Conservation (phyloP, 2,888 invertebrate species). For the Volucella inflata region DNA sequence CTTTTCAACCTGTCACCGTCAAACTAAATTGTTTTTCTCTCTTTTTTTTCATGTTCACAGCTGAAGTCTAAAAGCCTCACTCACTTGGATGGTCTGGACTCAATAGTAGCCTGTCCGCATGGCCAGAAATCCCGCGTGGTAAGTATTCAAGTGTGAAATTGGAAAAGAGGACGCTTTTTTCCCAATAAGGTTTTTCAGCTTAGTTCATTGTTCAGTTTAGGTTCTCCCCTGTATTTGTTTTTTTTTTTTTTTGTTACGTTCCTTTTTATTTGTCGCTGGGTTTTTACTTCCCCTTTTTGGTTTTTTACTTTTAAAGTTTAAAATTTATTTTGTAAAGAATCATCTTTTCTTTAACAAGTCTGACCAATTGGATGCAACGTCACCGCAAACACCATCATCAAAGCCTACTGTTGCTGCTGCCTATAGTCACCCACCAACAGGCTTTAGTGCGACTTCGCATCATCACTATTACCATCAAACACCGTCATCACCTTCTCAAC, state of each 20-base stretch:
- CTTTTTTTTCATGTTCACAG: slow-evolving; percentile 83
- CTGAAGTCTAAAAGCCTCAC: slow-evolving; percentile 90
- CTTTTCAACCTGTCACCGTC: slow-evolving; percentile 48
- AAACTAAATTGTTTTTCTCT: slow-evolving; percentile 41
- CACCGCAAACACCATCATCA: slow-evolving; percentile 63
- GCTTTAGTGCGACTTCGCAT: slow-evolving; percentile 34
- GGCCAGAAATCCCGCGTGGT: slow-evolving; percentile 73
- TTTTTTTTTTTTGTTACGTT: slow-evolving; percentile 10
- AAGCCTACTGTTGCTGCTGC: slow-evolving; percentile 67
- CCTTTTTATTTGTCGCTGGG: not conserved
- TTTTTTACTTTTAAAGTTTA: slow-evolving; percentile 21
- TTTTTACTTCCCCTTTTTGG: slow-evolving; percentile 10
- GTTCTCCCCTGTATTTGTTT: slow-evolving; percentile 33
- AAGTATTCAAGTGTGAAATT: slow-evolving; percentile 74
- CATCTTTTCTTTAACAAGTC: slow-evolving; percentile 74
- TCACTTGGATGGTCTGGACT: slow-evolving; percentile 88
- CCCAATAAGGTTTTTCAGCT: slow-evolving; percentile 2
- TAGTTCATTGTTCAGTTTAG: slow-evolving; percentile 15
- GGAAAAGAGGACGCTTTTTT: slow-evolving; percentile 33
- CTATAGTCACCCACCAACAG: slow-evolving; percentile 68
- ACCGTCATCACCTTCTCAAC: slow-evolving; percentile 62
- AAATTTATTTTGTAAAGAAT: not conserved
- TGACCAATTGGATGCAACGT: slow-evolving; percentile 76
- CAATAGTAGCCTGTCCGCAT: slow-evolving; percentile 82
- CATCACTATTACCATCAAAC: slow-evolving; percentile 52